Evolutionary conservation across 2,113 vertebrate species (phyloP).

Genomic region (Saccopteryx bilineata): DNA sequence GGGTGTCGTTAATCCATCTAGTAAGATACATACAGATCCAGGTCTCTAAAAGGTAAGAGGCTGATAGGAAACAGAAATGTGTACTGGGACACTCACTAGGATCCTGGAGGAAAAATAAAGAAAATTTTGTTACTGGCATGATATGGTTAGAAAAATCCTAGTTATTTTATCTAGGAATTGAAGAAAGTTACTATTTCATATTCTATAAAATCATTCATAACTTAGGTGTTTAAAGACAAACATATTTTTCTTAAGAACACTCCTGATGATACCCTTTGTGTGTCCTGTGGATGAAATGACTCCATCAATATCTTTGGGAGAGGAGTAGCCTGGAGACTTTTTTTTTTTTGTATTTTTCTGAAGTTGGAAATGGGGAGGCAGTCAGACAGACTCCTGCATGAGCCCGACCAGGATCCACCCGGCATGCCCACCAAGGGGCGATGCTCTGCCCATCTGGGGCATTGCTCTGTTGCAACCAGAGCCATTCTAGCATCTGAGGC

Average conservation of each 20-base stretch:
- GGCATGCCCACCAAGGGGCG: too few species aligned
- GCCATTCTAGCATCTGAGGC: too few species aligned
- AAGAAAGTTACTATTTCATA: not conserved
- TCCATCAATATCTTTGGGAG: not conserved
- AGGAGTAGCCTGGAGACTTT: not conserved
- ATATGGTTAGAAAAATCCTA: not conserved
- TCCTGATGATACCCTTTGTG: not conserved
- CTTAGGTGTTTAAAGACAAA: not conserved
- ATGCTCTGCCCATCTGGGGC: too few species aligned
- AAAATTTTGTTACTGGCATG: not conserved
- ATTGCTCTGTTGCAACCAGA: too few species aligned
- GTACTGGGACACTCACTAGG: not conserved
- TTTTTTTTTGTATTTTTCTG: too few species aligned
- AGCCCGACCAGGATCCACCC: too few species aligned
- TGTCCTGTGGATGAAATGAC: not conserved
- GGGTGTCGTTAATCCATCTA: not conserved
- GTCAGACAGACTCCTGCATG: too few species aligned
- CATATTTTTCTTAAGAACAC: conserved; percentile 28
- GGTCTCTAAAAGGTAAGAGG: not conserved
- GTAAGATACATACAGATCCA: not conserved
- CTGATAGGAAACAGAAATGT: not conserved
- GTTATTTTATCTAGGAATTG: not conserved
- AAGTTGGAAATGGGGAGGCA: too few species aligned
- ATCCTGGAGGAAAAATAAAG: not conserved
- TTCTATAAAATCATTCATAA: not conserved